Percentiles rank a stretch among this genome's conserved stretches.
Evolutionary conservation across 2,888 invertebrate genomes (phyloP).

Genomic region (Seladonia tumulorum): DNA sequence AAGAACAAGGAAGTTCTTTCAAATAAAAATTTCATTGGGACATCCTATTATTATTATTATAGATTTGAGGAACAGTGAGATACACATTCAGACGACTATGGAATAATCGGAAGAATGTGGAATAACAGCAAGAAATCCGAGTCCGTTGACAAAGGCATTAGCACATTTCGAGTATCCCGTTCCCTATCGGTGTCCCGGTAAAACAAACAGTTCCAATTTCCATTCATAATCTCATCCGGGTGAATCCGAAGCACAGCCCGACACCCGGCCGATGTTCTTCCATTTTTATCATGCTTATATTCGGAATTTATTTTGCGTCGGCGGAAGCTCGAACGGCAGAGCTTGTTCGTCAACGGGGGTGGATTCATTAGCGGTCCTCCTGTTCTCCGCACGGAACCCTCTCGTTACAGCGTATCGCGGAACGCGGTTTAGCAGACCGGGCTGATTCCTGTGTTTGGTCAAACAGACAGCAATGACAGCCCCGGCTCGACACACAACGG

Average conservation of each 20-base stretch:
- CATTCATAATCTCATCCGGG: slow-evolving; percentile 24
- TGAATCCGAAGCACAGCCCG: slow-evolving; percentile 8
- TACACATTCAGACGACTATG: neutral
- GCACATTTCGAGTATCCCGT: neutral
- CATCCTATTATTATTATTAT: too few species aligned
- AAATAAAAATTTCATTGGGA: too few species aligned
- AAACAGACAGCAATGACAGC: slow-evolving; percentile 76
- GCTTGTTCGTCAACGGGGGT: slow-evolving; percentile 24
- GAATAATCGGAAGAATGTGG: neutral
- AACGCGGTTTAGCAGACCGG: slow-evolving; percentile 62
- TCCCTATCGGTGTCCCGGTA: slow-evolving; percentile 3
- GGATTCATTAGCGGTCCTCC: slow-evolving; percentile 78
- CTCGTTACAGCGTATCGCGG: slow-evolving; percentile 60
- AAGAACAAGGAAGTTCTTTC: too few species aligned
- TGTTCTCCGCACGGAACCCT: slow-evolving; percentile 59
- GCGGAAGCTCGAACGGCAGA: slow-evolving; percentile 19
- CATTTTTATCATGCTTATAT: slow-evolving; percentile 47
- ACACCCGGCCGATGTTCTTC: neutral
- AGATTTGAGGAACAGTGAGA: too few species aligned
- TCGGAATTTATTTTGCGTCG: slow-evolving; percentile 39
- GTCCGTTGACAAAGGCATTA: neutral
- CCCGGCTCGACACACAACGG: slow-evolving; percentile 41
- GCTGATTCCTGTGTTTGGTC: slow-evolving; percentile 77
- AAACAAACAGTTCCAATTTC: slow-evolving; percentile 35
- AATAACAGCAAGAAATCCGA: neutral